Percentiles rank a stretch among this genome's conserved stretches.
phyloP scores from a whole-genome alignment of 2,113 vertebrate species.

The Thamnophis sirtalis region DNA sequence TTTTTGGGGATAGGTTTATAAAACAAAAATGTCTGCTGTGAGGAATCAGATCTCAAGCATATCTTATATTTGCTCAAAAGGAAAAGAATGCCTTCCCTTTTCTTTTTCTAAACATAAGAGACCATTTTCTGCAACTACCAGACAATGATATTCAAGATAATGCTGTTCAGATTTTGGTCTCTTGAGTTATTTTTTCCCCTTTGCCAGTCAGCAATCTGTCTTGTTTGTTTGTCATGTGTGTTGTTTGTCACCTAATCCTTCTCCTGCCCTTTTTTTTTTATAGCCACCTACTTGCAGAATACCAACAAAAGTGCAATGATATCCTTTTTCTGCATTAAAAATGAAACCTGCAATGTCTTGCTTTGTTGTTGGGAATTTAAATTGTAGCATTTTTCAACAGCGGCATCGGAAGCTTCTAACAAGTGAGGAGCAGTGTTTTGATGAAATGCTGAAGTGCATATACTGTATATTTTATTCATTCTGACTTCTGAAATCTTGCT shows the following conservation, averaged over 20 bases:
- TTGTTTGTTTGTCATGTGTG: background rate
- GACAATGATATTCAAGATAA: background rate
- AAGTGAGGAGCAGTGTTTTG: background rate
- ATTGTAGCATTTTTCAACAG: background rate
- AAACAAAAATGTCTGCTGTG: background rate
- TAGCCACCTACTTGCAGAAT: slow-evolving; percentile 80
- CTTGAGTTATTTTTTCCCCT: background rate
- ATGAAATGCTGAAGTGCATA: too few species aligned
- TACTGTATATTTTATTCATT: background rate
- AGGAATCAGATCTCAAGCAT: background rate
- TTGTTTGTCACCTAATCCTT: background rate
- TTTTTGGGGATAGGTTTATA: background rate
- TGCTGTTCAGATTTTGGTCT: background rate
- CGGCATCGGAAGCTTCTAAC: background rate
- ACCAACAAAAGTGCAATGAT: slow-evolving; percentile 88
- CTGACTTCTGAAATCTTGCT: background rate
- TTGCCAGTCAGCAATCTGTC: background rate
- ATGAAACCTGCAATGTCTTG: background rate
- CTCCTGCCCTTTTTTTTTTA: slow-evolving; percentile 33
- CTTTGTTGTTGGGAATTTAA: background rate
- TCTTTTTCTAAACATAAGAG: background rate
- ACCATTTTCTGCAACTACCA: background rate
- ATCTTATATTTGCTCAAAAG: background rate
- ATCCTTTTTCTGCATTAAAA: slow-evolving; percentile 75
- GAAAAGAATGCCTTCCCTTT: background rate